phyloP scores from a whole-genome alignment of 2,888 invertebrate genomes.

The Subacronicta megacephala region DNA sequence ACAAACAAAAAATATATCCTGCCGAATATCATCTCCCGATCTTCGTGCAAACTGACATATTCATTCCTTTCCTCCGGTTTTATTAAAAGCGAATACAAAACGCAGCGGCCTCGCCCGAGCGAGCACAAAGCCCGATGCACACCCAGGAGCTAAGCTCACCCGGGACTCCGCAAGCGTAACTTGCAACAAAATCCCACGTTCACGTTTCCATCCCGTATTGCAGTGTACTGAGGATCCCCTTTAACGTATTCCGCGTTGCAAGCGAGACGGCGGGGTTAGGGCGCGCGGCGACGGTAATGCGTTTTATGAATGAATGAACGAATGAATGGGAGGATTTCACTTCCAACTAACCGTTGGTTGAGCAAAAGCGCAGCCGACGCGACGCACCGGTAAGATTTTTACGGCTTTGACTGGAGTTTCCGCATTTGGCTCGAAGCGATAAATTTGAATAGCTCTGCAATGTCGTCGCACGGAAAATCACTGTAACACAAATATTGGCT shows the following conservation, averaged over 20 bases:
- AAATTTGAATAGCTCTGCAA: conserved; percentile 59
- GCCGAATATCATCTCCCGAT: conserved; percentile 41
- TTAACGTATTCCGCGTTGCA: conserved; percentile 78
- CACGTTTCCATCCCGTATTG: conserved; percentile 78
- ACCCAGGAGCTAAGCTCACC: conserved; percentile 72
- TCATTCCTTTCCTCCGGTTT: conserved; percentile 69
- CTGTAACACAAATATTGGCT: conserved; percentile 48
- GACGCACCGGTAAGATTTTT: conserved; percentile 52
- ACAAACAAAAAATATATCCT: conserved; percentile 12
- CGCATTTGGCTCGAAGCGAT: conserved; percentile 57
- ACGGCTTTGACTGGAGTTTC: conserved; percentile 35
- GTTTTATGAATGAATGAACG: conserved; percentile 85
- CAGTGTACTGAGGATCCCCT: conserved; percentile 72
- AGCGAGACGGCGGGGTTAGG: conserved; percentile 66
- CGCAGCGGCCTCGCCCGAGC: conserved; percentile 64
- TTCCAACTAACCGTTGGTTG: conserved; percentile 80
- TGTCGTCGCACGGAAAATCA: conserved; percentile 34
- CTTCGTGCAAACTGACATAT: conserved; percentile 60
- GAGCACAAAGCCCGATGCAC: conserved; percentile 72
- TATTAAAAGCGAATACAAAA: conserved; percentile 77
- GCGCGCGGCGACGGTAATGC: conserved; percentile 76
- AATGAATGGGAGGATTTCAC: conserved; percentile 83
- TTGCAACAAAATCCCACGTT: conserved; percentile 81
- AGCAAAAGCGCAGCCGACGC: conserved; percentile 70
- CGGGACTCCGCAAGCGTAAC: conserved; percentile 74